phyloP scores from a whole-genome alignment of 2,797 vertebrate genomes.

The Galagoides demidoff region DNA sequence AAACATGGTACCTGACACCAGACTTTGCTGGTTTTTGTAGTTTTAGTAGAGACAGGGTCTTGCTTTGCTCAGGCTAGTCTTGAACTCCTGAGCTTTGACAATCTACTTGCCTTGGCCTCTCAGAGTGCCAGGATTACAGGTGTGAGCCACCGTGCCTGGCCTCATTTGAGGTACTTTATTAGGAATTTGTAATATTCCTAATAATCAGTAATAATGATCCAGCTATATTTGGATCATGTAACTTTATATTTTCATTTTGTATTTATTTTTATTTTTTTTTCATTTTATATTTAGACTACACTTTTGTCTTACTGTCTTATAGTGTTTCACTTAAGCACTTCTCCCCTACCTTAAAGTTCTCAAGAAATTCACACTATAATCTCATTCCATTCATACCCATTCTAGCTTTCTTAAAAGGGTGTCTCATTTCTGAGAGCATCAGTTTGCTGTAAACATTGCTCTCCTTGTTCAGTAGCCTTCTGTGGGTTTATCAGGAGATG shows the following conservation, averaged over 20 bases:
- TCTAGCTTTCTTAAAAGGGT: slow-evolving; percentile 27
- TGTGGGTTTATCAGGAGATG: not conserved
- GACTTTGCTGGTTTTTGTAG: too few relatives aligned
- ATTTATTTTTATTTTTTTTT: not conserved
- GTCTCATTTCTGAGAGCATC: slow-evolving; percentile 37
- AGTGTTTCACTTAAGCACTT: slow-evolving; percentile 29
- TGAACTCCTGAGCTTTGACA: too few relatives aligned
- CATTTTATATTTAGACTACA: not conserved
- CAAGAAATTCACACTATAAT: slow-evolving; percentile 8
- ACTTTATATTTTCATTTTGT: slow-evolving; percentile 21
- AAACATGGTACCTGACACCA: too few relatives aligned
- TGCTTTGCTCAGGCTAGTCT: too few relatives aligned
- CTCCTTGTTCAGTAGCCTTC: not conserved
- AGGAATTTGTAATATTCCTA: slow-evolving; percentile 50
- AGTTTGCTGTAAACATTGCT: not conserved
- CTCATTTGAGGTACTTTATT: not conserved
- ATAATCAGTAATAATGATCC: slow-evolving; percentile 10
- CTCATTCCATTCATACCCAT: slow-evolving; percentile 10
- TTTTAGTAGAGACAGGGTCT: too few relatives aligned
- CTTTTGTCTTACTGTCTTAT: not conserved
- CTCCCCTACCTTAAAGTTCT: not conserved
- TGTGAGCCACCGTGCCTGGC: too few relatives aligned
- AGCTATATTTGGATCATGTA: not conserved
- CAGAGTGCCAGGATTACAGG: too few relatives aligned
- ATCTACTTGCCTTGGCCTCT: too few relatives aligned